Percentiles rank a stretch among this genome's conserved stretches.
These are phyloP conservation scores for Simalia tracyae DNA, from an alignment of 2,797 vertebrate genomes.

Conservation along the genomic window DNA sequence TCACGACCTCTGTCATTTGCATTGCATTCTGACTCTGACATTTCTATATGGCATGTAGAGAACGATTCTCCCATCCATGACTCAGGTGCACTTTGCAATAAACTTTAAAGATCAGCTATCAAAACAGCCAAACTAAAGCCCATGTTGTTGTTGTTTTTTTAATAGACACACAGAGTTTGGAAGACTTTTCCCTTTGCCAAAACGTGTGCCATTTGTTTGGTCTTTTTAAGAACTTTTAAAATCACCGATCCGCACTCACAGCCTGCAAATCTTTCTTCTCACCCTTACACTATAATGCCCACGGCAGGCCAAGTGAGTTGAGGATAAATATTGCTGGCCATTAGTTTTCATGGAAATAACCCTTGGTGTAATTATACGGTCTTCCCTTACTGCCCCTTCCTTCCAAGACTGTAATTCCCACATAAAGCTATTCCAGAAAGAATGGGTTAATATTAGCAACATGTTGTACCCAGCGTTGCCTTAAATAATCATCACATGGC, in stretches of 20 bases:
- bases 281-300: not conserved
- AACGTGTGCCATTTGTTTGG: not conserved
- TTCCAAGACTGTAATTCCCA: not conserved
- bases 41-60: slow-evolving; percentile 66
- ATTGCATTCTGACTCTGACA: slow-evolving; percentile 68
- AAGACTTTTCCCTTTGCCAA: not conserved
- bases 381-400: slow-evolving; percentile 11
- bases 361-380: slow-evolving; percentile 1
- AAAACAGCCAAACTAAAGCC: slow-evolving; percentile 63
- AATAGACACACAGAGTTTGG: slow-evolving; percentile 61
- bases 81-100: slow-evolving; percentile 63
- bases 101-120: slow-evolving; percentile 75
- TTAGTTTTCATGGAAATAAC: slow-evolving; percentile 23
- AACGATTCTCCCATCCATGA: slow-evolving; percentile 66
- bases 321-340: slow-evolving; percentile 42
- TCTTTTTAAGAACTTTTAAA: not conserved
- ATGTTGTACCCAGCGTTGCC: slow-evolving; percentile 72
- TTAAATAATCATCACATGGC: slow-evolving; percentile 92
- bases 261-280: slow-evolving; percentile 5
- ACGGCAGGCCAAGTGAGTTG: slow-evolving; percentile 32
- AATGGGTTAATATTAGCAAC: slow-evolving; percentile 73
- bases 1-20: slow-evolving; percentile 35
- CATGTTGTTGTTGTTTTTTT: slow-evolving; percentile 48
- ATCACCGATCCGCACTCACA: not conserved
- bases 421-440: slow-evolving; percentile 49